Evolutionary conservation across 2,888 invertebrate genomes (phyloP), one percentile per base, ranked within the genome.

Genomic region (Drosophila parthenogenetica): DNA sequence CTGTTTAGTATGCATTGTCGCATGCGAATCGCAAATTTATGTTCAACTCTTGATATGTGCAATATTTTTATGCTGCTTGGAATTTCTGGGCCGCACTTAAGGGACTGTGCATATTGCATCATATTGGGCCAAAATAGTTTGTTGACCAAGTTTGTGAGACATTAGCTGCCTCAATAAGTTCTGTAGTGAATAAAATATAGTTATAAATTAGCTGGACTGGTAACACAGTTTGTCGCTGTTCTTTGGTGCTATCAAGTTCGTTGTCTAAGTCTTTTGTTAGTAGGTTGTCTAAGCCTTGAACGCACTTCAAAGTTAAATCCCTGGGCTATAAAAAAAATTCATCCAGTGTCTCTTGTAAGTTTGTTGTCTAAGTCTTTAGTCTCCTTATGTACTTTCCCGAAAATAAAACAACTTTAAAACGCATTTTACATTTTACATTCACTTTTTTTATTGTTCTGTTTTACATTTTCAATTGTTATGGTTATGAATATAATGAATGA

Each of bases 401-500:
- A n/a, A 64, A 58, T 51, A 35, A 67, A 77, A 66, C 8, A 37
- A 25, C 5, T 13, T 13, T 35, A n/a, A 42, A 35, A 57, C 25
- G 16, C 16, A 32, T 10, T 63, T 69, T 89, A 86, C 84, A 88
- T 89, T 90, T 90, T 89, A 89, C 90, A 83, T 89, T 90, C 87
- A 83, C 77, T 88, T 87, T 80, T 55, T 84, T 80, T 78, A 74
- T 81, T 88, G 73, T 81, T 81, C 72, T 82, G 81, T 86, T 89
- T 86, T 87, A 81, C 73, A 77, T 85, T 80, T 86, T 81, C 84
- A 82, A 83, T 87, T 77, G 86, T 89, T 87, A 84, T 90, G 87
- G 82, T 89, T 81, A 89, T 90, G 88, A 90, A 89, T 83, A 90
- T 87, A 86, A 88, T 85, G 82, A 82, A 89, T 85, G 84, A 86